Conservation (phyloP, 23 tunicate genomes). For the Trididemnum clinides region DNA sequence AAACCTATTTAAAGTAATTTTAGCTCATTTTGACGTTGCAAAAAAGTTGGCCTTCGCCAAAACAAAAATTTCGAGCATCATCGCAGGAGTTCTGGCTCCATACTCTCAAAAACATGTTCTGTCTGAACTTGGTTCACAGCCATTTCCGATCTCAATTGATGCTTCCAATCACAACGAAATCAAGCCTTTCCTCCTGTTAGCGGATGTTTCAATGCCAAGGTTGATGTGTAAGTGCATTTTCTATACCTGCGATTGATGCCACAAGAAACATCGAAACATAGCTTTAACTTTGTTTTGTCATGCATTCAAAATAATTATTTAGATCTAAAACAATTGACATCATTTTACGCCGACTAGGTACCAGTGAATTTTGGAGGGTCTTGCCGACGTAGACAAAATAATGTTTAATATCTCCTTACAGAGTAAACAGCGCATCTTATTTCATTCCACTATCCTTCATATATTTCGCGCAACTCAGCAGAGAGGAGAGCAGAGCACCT, state of each 20-base stretch:
- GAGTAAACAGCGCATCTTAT: constrained; percentile 27
- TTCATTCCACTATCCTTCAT: constrained; percentile 10
- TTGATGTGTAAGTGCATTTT: neutral
- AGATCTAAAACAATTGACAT: neutral
- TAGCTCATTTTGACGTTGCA: neutral
- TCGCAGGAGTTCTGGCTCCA: neutral
- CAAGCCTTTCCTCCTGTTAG: neutral
- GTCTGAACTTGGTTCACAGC: too few relatives aligned
- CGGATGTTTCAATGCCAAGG: neutral
- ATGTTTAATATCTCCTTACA: constrained; percentile 28
- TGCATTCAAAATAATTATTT: too few relatives aligned
- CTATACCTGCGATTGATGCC: neutral
- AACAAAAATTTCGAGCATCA: neutral
- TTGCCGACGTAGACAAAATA: neutral
- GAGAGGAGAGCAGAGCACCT: constrained; percentile 12
- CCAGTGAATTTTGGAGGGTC: neutral
- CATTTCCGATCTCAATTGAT: constrained; percentile 3
- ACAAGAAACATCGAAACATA: neutral
- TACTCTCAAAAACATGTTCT: neutral
- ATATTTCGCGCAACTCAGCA: too few relatives aligned
- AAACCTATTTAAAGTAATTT: neutral
- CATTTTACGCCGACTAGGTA: neutral
- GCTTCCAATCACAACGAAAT: neutral
- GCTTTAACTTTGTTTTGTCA: neutral
- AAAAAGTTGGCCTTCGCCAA: neutral